Base-by-base conservation (phyloP, 2,888 invertebrate genomes). In the Meliscaeva auricollis region DNA sequence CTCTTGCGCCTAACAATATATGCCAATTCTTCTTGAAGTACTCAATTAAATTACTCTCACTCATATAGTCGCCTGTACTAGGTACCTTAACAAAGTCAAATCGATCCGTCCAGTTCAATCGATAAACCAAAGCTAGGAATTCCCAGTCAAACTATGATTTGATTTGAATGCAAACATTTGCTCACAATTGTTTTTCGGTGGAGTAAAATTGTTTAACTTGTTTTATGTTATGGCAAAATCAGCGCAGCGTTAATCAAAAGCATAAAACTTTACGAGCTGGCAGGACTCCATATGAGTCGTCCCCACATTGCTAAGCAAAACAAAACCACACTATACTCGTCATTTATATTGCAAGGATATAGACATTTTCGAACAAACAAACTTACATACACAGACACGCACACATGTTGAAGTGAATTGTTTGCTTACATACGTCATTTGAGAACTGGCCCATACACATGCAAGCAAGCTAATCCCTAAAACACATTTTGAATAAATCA, bases 401-500 rank as follows among this genome's bases (percentile, higher is more conserved):
- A n/a, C n/a, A n/a, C n/a, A n/a, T n/a, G n/a, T 44, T 15, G 30
- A 9, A 26, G 26, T 13, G 20, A 60, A 69, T 17, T 62, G 60
- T 70, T 56, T 77, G 46, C 62, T 56, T 26, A 26, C 26, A 26
- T 56, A 17, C 74, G 80, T 64, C 68, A 69, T 69, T 74, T 73
- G 44, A 54, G 22, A 15, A 41, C 48, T 56, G 22, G 22, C 3
- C 32, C 7, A n/a, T 50, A 38, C 17, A n/a, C 62, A 38, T 15
- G 15, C 15, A n/a, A 1, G 11, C 48, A 60, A 17, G 11, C n/a
- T 66, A 56, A 66, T 75, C 74, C 58, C 72, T 20, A 20, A 56
- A 62, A 78, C 17, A 72, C 48, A 64, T 50, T 66, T 50, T 32
- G 32, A 20, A 79, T 73, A 79, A 79, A 79, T 79, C 73, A 73